Evolutionary conservation across 2,113 vertebrate species (phyloP).

Genomic region (Ovis canadensis): DNA sequence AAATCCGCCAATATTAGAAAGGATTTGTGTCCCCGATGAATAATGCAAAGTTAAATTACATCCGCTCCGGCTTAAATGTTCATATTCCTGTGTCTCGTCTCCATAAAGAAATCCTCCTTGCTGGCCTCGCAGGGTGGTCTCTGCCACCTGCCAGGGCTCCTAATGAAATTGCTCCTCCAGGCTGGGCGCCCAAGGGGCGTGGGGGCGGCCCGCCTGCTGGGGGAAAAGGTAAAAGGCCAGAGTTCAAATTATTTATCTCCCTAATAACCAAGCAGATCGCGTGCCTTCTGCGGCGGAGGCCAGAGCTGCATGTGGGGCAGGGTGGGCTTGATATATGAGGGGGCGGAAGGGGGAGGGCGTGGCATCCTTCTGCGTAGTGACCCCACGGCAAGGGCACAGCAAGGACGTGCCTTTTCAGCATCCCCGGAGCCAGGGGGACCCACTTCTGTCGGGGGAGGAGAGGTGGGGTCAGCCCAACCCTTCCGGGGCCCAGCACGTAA

Average conservation of each 20-base stretch:
- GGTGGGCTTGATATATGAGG: conserved; percentile 74
- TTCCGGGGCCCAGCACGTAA: accelerated
- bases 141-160: conserved; percentile 77
- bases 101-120: conserved; percentile 81
- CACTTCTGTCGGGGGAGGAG: neutral
- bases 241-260: conserved; percentile 97
- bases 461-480: neutral
- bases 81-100: conserved; percentile 80
- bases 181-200: neutral
- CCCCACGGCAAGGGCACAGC: conserved; percentile 79
- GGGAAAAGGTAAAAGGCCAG: conserved; percentile 92
- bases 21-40: conserved; percentile 80
- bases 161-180: conserved; percentile 87
- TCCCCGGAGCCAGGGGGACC: neutral
- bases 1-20: conserved; percentile 76
- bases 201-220: conserved; percentile 82
- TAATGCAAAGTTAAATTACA: conserved; percentile 81
- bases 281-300: conserved; percentile 86
- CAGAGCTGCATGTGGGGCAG: neutral
- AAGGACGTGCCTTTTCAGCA: conserved; percentile 74
- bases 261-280: conserved; percentile 92
- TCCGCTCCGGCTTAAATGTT: conserved; percentile 81
- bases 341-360: conserved; percentile 53
- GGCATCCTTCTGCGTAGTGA: conserved; percentile 82
- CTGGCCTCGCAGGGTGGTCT: conserved; percentile 77